phyloP scores from a whole-genome alignment of 1,140 invertebrate species.

The Marisa cornuarietis region DNA sequence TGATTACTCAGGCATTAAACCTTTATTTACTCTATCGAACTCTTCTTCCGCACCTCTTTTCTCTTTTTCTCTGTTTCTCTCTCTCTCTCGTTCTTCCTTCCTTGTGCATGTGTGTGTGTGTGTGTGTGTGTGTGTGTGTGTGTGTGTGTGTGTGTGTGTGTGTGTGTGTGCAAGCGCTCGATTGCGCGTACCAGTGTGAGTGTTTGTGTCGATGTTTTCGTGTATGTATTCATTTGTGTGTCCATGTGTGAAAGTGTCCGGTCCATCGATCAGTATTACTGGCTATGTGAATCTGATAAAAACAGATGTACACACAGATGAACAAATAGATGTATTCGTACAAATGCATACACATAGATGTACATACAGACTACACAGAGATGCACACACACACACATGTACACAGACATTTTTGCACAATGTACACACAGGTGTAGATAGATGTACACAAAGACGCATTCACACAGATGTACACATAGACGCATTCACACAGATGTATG shows the following conservation, averaged over 20 bases:
- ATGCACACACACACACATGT: too few species aligned
- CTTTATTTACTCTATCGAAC: neutral
- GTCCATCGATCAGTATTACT: neutral
- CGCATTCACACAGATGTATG: neutral
- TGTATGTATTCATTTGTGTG: neutral
- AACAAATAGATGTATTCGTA: too few species aligned
- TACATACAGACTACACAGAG: too few species aligned
- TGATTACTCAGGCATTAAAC: neutral
- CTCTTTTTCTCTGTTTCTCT: conserved; percentile 1
- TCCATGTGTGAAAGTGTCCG: neutral
- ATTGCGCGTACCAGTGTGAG: neutral
- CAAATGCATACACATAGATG: too few species aligned
- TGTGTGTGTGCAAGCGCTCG: conserved; percentile 4
- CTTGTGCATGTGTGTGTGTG: conserved; percentile 12
- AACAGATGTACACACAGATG: too few species aligned
- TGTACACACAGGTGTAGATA: neutral
- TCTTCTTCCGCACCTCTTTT: neutral
- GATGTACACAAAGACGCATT: neutral
- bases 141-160: conserved; percentile 1
- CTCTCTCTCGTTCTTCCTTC: neutral
- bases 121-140: neutral
- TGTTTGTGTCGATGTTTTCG: too few species aligned
- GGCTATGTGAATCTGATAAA: too few species aligned
- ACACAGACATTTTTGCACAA: too few species aligned
- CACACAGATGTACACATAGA: neutral